phyloP scores from a whole-genome alignment of 2,888 invertebrate species.

The Euplexia lucipara region DNA sequence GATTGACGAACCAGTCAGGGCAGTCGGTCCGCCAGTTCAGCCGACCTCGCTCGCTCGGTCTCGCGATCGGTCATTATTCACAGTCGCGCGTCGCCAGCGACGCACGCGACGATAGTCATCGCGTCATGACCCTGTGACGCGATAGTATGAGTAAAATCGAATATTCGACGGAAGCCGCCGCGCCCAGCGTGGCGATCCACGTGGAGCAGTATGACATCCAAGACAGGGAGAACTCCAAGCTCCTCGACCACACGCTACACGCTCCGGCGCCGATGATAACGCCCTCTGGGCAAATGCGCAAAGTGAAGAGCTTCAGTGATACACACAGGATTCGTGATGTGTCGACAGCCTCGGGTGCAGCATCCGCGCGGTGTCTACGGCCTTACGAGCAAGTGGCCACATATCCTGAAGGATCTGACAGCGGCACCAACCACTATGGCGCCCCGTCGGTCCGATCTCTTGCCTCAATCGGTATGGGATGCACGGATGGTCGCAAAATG shows the following conservation, averaged over 20 bases:
- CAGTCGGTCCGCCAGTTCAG: conserved; percentile 89
- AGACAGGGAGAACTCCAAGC: conserved; percentile 84
- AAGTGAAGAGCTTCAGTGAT: conserved; percentile 89
- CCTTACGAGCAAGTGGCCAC: conserved; percentile 88
- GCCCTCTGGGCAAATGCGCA: conserved; percentile 89
- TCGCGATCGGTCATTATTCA: conserved; percentile 84
- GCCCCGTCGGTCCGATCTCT: conserved; percentile 94
- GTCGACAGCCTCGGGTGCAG: conserved; percentile 85
- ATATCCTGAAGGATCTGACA: conserved; percentile 92
- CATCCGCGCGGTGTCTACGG: conserved; percentile 86
- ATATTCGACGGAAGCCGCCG: conserved; percentile 83
- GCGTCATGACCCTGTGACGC: conserved; percentile 89
- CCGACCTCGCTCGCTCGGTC: conserved; percentile 95
- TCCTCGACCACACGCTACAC: conserved; percentile 82
- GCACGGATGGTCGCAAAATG: conserved; percentile 96
- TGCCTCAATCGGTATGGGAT: conserved; percentile 97
- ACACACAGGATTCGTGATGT: conserved; percentile 88
- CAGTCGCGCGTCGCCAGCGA: conserved; percentile 86
- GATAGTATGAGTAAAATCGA: conserved; percentile 88
- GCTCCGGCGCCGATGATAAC: conserved; percentile 80
- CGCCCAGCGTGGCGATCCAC: conserved; percentile 86
- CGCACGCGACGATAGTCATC: conserved; percentile 85
- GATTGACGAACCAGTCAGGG: conserved; percentile 87
- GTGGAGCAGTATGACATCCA: conserved; percentile 83
- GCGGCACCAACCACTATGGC: conserved; percentile 91